phyloP scores from a whole-genome alignment of 2,113 vertebrate genomes.

The Genyomyrus donnyi region DNA sequence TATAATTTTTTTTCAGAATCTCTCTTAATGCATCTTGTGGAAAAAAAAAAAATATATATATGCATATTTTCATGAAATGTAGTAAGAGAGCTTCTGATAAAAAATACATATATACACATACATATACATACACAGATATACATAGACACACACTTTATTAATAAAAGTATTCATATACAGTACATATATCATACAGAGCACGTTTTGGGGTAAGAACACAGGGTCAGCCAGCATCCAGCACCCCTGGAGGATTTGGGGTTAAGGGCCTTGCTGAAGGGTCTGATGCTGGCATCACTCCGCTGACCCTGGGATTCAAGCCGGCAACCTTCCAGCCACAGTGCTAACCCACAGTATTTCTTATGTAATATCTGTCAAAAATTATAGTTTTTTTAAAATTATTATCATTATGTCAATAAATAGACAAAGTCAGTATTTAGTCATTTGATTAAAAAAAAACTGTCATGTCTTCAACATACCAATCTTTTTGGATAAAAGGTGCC shows the following conservation, averaged over 20 bases:
- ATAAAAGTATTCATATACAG: background rate
- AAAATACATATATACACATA: too few relatives aligned
- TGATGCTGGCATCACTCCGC: background rate
- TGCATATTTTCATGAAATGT: too few relatives aligned
- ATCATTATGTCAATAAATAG: background rate
- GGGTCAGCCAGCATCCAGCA: background rate
- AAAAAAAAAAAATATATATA: too few relatives aligned
- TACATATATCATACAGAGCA: background rate
- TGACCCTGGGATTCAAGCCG: background rate
- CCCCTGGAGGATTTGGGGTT: background rate
- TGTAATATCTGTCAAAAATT: background rate
- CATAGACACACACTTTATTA: background rate
- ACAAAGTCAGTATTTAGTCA: background rate
- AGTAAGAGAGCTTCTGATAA: too few relatives aligned
- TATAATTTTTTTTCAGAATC: background rate
- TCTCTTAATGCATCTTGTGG: background rate
- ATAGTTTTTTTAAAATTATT: background rate
- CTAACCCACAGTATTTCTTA: background rate
- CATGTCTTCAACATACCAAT: background rate
- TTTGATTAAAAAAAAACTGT: background rate
- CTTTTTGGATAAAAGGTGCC: background rate
- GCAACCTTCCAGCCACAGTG: background rate
- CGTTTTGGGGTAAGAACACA: background rate
- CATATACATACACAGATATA: background rate
- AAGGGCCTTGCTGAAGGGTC: background rate